These are phyloP conservation scores for Erebia epiphron DNA, from an alignment of 2,888 invertebrate genomes.

Conservation along the genomic window DNA sequence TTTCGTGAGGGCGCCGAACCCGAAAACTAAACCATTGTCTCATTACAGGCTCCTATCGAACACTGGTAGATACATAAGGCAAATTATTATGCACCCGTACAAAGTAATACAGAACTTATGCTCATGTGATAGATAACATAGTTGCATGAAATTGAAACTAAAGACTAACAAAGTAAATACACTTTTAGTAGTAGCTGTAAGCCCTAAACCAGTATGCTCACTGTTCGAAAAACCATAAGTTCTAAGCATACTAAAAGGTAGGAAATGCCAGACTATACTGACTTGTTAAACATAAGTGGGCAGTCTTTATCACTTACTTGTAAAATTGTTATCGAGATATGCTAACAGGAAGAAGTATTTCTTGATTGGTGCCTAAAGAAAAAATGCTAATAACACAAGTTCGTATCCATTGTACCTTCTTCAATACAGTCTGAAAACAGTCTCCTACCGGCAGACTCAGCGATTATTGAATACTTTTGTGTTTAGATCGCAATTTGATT, in stretches of 20 bases:
- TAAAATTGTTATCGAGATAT: constrained; percentile 13
- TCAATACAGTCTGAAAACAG: too few species aligned
- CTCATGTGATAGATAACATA: constrained; percentile 28
- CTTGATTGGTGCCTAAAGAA: neutral
- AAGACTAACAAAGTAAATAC: neutral
- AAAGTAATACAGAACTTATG: constrained; percentile 49
- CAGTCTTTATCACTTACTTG: constrained; percentile 23
- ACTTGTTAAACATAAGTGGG: constrained; percentile 31
- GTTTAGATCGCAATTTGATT: too few species aligned
- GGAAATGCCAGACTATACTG: constrained; percentile 27
- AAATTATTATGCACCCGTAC: constrained; percentile 41
- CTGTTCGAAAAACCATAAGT: constrained; percentile 7
- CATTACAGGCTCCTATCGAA: constrained; percentile 35
- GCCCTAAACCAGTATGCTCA: neutral
- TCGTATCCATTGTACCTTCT: neutral
- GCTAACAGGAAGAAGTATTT: constrained; percentile 7
- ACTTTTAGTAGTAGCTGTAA: constrained; percentile 8
- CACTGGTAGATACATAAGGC: constrained; percentile 10
- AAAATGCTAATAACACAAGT: neutral
- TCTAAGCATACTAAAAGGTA: constrained; percentile 51
- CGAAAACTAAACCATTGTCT: constrained; percentile 53
- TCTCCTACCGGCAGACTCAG: too few species aligned
- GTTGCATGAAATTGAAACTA: constrained; percentile 6
- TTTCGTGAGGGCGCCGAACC: constrained; percentile 57
- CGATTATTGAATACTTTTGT: too few species aligned